Conservation (phyloP, 1,140 invertebrate species). For the Aphidius gifuensis region DNA sequence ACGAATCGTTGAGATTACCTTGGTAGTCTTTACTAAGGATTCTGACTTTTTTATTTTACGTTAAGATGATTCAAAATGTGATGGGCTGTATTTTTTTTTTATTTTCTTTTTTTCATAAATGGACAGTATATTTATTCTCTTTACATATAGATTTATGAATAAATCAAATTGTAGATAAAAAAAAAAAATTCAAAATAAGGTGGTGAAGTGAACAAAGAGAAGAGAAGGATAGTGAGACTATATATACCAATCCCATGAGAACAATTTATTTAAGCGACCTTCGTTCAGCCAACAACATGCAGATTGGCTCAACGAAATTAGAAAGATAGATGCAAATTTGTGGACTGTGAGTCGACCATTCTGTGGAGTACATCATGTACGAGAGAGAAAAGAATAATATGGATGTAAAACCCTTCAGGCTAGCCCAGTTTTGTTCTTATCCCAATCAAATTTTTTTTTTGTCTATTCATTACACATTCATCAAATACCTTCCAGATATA, state of each 20-base stretch:
- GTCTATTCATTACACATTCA: too few species aligned
- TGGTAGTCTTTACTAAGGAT: slow-evolving; percentile 10
- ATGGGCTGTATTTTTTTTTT: too few species aligned
- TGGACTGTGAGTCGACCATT: slow-evolving; percentile 28
- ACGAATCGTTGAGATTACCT: slow-evolving; percentile 21
- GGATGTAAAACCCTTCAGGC: background rate
- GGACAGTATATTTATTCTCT: too few species aligned
- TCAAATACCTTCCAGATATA: too few species aligned
- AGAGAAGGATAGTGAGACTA: slow-evolving; percentile 5
- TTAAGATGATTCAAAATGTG: too few species aligned
- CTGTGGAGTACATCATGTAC: background rate
- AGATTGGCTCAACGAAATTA: slow-evolving; percentile 45
- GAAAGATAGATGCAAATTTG: slow-evolving; percentile 47
- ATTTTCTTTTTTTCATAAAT: too few species aligned
- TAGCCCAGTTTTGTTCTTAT: slow-evolving; percentile 3
- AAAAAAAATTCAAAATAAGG: slow-evolving; percentile 12
- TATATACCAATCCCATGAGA: slow-evolving; percentile 32
- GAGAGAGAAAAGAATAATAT: background rate
- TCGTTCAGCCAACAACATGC: slow-evolving; percentile 38
- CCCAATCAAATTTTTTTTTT: too few species aligned
- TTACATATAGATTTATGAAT: background rate
- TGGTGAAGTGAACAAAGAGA: background rate
- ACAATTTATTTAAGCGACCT: slow-evolving; percentile 39
- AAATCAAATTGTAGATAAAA: background rate
- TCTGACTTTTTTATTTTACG: slow-evolving; percentile 9